Evolutionary conservation across 1,140 invertebrate species (phyloP).

Genomic region (Sycobia sp.): DNA sequence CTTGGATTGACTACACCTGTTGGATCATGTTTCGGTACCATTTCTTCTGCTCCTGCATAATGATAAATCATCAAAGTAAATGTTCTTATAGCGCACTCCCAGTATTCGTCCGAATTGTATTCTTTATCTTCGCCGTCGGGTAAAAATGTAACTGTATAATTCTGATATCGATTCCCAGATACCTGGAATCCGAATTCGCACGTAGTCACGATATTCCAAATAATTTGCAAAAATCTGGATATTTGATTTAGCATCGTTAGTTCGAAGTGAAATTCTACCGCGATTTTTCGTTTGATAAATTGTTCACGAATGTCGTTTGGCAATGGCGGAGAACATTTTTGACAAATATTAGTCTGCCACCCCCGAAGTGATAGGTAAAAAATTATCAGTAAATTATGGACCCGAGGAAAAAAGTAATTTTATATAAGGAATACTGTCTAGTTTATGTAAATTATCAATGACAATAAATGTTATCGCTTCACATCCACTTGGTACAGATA

Average conservation of each 20-base stretch:
- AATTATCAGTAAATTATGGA: constrained; percentile 72
- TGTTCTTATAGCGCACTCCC: constrained; percentile 74
- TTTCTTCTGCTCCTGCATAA: constrained; percentile 70
- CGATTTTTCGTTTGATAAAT: constrained; percentile 75
- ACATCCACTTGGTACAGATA: constrained; percentile 73
- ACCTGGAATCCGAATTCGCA: constrained; percentile 72
- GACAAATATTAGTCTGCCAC: constrained; percentile 69
- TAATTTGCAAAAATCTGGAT: constrained; percentile 82
- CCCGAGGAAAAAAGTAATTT: constrained; percentile 78
- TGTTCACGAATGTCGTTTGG: constrained; percentile 63
- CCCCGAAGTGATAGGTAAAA: constrained; percentile 69
- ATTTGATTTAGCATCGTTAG: constrained; percentile 72
- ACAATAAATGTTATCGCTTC: constrained; percentile 75
- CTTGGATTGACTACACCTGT: constrained; percentile 58
- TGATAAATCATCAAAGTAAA: constrained; percentile 76
- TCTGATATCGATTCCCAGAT: constrained; percentile 68
- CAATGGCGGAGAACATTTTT: constrained; percentile 63
- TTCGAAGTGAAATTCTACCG: constrained; percentile 71
- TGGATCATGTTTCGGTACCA: constrained; percentile 56
- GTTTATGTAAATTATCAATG: constrained; percentile 23
- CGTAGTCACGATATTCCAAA: constrained; percentile 70
- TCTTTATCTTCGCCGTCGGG: constrained; percentile 67
- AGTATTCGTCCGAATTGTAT: constrained; percentile 74
- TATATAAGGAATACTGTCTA: constrained; percentile 70
- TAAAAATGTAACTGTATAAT: constrained; percentile 66